phyloP scores from a whole-genome alignment of 2,797 vertebrate species.

The Clarias platycephalus region DNA sequence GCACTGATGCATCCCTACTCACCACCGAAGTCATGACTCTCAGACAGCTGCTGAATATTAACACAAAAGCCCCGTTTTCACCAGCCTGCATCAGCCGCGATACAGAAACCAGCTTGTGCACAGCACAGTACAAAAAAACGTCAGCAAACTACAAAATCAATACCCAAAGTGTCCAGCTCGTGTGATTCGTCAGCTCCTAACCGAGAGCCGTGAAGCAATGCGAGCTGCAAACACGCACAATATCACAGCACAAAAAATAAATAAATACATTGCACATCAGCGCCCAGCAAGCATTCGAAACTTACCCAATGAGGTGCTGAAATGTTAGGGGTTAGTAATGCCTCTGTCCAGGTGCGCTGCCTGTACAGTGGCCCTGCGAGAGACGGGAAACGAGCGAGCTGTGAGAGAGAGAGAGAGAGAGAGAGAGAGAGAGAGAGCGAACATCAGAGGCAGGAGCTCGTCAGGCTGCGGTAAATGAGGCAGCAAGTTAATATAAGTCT shows the following conservation, averaged over 20 bases:
- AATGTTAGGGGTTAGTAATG: constrained; percentile 50
- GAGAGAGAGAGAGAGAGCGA: constrained; percentile 14
- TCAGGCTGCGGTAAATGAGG: constrained; percentile 48
- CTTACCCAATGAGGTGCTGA: constrained; percentile 50
- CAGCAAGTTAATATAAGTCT: constrained; percentile 59
- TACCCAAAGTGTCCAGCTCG: neutral
- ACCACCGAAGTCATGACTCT: neutral
- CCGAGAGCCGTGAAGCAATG: neutral
- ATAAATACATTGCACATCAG: neutral
- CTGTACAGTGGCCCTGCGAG: constrained; percentile 51
- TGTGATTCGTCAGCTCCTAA: neutral
- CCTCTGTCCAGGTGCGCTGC: constrained; percentile 41
- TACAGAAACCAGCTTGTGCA: constrained; percentile 8
- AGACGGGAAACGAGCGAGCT: constrained; percentile 39
- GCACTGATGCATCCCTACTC: neutral
- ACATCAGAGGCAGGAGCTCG: constrained; percentile 45
- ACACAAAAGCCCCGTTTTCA: neutral
- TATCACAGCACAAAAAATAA: neutral
- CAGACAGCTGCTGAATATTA: constrained; percentile 1
- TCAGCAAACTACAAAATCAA: constrained; percentile 6
- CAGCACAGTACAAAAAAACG: neutral
- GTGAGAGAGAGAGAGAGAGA: constrained; percentile 40
- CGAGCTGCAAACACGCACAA: neutral
- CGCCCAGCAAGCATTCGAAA: neutral
- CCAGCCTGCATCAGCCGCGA: constrained; percentile 23